Evolutionary conservation across 2,888 invertebrate genomes (phyloP), one percentile per base, ranked within the genome.

Genomic region (Lochmaea capreae): DNA sequence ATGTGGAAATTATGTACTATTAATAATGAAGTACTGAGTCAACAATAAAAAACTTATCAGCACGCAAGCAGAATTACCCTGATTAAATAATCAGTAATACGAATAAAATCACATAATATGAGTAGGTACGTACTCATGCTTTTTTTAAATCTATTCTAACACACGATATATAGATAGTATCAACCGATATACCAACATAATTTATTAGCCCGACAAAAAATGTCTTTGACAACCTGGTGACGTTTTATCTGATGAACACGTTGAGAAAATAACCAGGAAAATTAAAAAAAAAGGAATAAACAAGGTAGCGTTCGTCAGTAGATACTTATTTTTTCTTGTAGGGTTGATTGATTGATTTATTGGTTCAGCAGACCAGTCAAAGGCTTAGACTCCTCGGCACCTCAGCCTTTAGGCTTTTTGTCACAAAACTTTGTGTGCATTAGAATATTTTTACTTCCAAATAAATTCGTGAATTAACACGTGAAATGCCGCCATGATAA

Each of bases 11-110:
- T 16, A 54, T 8, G 16, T 54, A 54, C 9, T 18, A 18, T 54
- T 54, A 54, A 54, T 54, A 16, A 9, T 9, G 18, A n/a, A 16
- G 5, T 54, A 18, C 18, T 18, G 10, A 54, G 16, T 54, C 54
- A 67, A 67, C 58, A 67, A 67, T 67, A 59, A 67, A 67, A 67
- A 46, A 59, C 67, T 12, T 46, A 46, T 22, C 43, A 6, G 46
- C 69, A 69, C 69, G 69, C 69, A 18, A 69, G 8, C 46, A 61
- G 26, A 62, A 69, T 69, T 69, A 62, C 69, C 16, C 52, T n/a
- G 69, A 69, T 69, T 52, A 62, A 52, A 69, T 11, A 61, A 58
- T 62, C 49, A 52, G 49, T 26, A 62, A 62, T 39, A 69, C 39
- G 62, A 69, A 69, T 33, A 69, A 69, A 69, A 67, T 67, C 42